Conservation (phyloP, 2,113 vertebrate genomes). For the Misgurnus anguillicaudatus region DNA sequence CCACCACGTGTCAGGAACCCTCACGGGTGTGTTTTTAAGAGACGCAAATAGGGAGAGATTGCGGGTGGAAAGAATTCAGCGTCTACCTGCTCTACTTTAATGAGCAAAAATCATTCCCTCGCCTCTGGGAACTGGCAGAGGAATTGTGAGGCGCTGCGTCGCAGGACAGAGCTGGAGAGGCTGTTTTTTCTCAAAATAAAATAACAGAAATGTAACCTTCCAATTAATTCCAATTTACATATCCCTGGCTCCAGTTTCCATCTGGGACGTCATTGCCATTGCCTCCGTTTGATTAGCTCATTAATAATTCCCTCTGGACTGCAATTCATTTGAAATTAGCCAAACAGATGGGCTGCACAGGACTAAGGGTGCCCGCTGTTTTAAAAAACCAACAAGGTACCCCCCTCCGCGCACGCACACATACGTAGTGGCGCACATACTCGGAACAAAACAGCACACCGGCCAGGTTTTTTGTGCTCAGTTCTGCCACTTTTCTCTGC, state of each 20-base stretch:
- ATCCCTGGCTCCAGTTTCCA: constrained; percentile 78
- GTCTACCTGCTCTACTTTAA: constrained; percentile 90
- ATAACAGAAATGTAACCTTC: constrained; percentile 75
- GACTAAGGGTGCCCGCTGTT: constrained; percentile 17
- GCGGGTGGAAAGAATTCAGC: constrained; percentile 82
- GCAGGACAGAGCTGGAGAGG: constrained; percentile 60
- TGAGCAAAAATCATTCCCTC: constrained; percentile 89
- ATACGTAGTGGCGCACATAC: not conserved
- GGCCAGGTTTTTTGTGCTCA: not conserved
- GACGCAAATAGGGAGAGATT: constrained; percentile 66
- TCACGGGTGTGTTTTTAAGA: constrained; percentile 18
- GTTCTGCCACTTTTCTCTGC: constrained; percentile 25
- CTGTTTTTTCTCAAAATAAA: constrained; percentile 91
- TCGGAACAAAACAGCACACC: constrained; percentile 10
- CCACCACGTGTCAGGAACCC: not conserved
- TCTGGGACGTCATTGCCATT: constrained; percentile 67
- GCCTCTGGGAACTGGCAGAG: constrained; percentile 73
- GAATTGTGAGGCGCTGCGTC: constrained; percentile 76
- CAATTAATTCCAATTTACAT: constrained; percentile 91
- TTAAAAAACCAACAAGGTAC: not conserved
- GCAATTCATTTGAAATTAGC: constrained; percentile 75
- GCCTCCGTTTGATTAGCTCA: constrained; percentile 82
- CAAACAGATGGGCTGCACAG: constrained; percentile 58
- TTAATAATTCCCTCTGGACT: constrained; percentile 76
- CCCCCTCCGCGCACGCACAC: constrained; percentile 30